Evolutionary conservation across 1,140 invertebrate genomes (phyloP).

Genomic region (Drosophila micromelanica): DNA sequence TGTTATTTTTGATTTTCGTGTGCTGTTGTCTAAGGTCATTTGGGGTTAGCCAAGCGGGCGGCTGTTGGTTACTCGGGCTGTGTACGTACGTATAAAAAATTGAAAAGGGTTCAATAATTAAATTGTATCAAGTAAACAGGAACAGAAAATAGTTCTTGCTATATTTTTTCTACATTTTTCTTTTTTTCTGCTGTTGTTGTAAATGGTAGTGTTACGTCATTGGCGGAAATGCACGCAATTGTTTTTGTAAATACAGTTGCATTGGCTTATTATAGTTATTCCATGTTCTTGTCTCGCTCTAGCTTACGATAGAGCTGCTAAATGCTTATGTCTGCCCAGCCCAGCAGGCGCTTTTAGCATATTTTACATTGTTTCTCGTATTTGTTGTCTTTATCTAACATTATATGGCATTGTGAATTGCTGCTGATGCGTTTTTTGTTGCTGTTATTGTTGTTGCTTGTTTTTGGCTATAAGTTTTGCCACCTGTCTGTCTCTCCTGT

Average conservation of each 20-base stretch:
- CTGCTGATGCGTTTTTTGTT: constrained; percentile 28
- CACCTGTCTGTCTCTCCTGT: constrained; percentile 37
- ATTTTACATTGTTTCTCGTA: constrained; percentile 25
- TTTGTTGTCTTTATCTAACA: constrained; percentile 44
- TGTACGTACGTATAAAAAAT: constrained; percentile 33
- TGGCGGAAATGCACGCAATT: constrained; percentile 58
- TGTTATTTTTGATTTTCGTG: constrained; percentile 24
- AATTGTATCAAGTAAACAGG: constrained; percentile 63
- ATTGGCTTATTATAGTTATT: constrained; percentile 58
- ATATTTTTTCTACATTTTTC: not conserved
- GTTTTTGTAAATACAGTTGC: constrained; percentile 58
- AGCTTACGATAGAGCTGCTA: constrained; percentile 1
- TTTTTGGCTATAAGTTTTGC: constrained; percentile 34
- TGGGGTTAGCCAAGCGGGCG: constrained; percentile 41
- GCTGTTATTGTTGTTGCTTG: constrained; percentile 12
- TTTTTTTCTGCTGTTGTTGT: constrained; percentile 34
- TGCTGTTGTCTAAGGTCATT: constrained; percentile 38
- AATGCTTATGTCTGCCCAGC: constrained; percentile 22
- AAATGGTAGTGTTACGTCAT: constrained; percentile 75
- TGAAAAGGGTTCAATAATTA: no score
- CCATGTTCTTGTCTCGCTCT: constrained; percentile 34
- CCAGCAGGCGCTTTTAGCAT: constrained; percentile 28
- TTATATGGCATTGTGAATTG: constrained; percentile 72
- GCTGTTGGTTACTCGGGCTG: constrained; percentile 27
- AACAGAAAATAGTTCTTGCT: constrained; percentile 28